Percentiles rank a stretch among this genome's conserved stretches.
phyloP scores from a whole-genome alignment of 2,888 invertebrate species.

The Acrobasis suavella region DNA sequence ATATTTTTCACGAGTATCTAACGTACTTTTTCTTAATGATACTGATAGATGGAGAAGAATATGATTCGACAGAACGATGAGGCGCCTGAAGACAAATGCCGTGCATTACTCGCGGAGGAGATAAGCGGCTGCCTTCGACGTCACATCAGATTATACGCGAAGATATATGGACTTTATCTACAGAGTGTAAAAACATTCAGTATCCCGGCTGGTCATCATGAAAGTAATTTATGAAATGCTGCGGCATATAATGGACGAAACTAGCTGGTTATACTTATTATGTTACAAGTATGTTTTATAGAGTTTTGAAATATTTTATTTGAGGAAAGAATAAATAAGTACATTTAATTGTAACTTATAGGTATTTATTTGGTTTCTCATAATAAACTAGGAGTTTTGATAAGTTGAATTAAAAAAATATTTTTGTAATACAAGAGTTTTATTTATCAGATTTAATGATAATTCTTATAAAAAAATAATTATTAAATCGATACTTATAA shows the following conservation, averaged over 20 bases:
- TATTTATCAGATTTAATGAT: no score
- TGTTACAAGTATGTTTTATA: no score
- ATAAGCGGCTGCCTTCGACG: slow-evolving; percentile 66
- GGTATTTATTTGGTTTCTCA: no score
- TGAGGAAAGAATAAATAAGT: no score
- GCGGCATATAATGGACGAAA: neutral
- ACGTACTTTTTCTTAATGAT: slow-evolving; percentile 49
- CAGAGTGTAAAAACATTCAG: slow-evolving; percentile 28
- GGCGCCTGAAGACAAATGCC: slow-evolving; percentile 63
- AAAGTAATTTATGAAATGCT: slow-evolving; percentile 2
- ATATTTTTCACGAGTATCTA: slow-evolving; percentile 31
- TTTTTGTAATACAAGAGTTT: no score
- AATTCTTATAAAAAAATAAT: no score
- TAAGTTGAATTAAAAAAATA: no score
- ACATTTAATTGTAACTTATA: no score
- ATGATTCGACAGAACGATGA: slow-evolving; percentile 57
- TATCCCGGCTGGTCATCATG: slow-evolving; percentile 15
- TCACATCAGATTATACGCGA: slow-evolving; percentile 59
- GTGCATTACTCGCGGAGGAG: slow-evolving; percentile 62
- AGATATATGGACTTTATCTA: slow-evolving; percentile 50
- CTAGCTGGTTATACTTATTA: no score
- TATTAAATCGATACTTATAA: no score
- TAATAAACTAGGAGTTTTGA: no score
- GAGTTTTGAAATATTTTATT: no score
- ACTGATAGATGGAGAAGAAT: slow-evolving; percentile 62